These are phyloP conservation scores for Rhyzopertha dominica DNA, from an alignment of 1,140 invertebrate species.

Conservation along the genomic window DNA sequence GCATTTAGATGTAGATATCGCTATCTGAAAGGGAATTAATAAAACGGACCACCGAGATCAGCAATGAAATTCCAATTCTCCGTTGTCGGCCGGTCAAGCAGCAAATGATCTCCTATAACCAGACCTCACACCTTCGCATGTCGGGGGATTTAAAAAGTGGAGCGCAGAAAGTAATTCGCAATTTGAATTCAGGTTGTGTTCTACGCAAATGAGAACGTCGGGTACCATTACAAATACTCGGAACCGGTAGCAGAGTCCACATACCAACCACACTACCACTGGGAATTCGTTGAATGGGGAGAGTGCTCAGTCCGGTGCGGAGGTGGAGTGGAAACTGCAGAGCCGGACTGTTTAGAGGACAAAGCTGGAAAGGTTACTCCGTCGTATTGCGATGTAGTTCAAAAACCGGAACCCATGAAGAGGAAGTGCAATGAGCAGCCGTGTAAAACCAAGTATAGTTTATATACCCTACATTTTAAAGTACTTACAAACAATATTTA, in stretches of 20 bases:
- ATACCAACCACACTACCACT: constrained; percentile 46
- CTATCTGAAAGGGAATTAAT: too few relatives aligned
- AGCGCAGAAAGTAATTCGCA: too few relatives aligned
- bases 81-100: too few relatives aligned
- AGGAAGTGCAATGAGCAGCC: constrained; percentile 46
- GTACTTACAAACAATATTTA: not conserved
- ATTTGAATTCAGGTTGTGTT: constrained; percentile 42
- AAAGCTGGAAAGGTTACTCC: constrained; percentile 45
- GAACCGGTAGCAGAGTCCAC: constrained; percentile 28
- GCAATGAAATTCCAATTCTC: too few relatives aligned
- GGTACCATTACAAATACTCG: constrained; percentile 47
- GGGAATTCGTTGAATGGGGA: constrained; percentile 50
- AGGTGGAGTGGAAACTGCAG: constrained; percentile 45
- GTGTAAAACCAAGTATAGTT: constrained; percentile 46
- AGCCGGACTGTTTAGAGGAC: constrained; percentile 47
- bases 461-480: constrained; percentile 3
- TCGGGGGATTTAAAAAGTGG: too few relatives aligned
- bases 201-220: constrained; percentile 42
- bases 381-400: constrained; percentile 42
- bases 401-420: constrained; percentile 40
- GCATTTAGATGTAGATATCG: too few relatives aligned
- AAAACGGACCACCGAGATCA: too few relatives aligned
- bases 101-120: too few relatives aligned
- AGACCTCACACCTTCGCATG: too few relatives aligned
- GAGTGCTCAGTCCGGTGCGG: constrained; percentile 47